phyloP scores from a whole-genome alignment of 2,113 vertebrate species.

The Microtus montanus region DNA sequence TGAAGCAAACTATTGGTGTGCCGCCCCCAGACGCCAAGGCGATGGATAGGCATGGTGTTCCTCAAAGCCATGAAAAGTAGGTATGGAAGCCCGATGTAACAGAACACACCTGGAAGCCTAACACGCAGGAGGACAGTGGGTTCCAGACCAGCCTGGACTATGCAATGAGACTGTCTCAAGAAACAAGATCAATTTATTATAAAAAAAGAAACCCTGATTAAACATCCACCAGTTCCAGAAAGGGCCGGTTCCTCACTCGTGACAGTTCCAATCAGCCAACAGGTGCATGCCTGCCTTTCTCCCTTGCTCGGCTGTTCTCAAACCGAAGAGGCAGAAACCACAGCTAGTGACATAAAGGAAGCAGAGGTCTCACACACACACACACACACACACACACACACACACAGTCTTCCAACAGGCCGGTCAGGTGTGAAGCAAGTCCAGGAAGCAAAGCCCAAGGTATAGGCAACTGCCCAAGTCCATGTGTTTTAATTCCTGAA shows the following conservation, averaged over 20 bases:
- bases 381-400: too few species aligned
- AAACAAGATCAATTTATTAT: background rate
- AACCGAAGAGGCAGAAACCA: background rate
- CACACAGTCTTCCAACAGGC: background rate
- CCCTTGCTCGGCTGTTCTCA: background rate
- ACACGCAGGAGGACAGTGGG: too few species aligned
- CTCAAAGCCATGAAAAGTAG: background rate
- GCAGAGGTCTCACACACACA: background rate
- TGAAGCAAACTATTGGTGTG: background rate
- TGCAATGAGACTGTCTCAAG: background rate
- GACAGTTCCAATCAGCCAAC: background rate
- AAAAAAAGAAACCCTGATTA: background rate
- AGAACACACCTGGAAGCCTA: background rate
- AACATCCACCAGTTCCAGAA: background rate
- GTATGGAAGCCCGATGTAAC: background rate
- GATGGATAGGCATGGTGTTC: background rate
- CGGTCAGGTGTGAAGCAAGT: rapidly evolving
- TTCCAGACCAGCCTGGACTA: background rate
- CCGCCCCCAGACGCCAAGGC: background rate
- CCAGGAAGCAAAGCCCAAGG: background rate
- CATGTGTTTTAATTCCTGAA: background rate
- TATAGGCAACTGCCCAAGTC: background rate
- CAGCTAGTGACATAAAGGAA: background rate
- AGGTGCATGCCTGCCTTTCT: rapidly evolving
- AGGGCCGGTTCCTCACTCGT: rapidly evolving